Conservation (phyloP, 2,888 invertebrate genomes). For the Lamproptera curius region DNA sequence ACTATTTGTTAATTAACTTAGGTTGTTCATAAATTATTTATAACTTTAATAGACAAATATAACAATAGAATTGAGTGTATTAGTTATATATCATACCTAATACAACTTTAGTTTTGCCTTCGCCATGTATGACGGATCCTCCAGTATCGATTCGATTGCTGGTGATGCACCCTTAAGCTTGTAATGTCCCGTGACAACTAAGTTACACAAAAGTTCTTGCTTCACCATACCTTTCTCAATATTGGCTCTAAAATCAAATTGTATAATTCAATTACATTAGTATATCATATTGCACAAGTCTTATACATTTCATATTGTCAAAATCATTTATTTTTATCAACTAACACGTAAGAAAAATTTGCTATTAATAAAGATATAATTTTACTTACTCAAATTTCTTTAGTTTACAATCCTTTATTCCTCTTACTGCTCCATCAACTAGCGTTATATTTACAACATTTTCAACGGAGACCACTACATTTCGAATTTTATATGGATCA, state of each 20-base stretch:
- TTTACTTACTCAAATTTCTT: constrained; percentile 38
- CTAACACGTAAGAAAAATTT: too few relatives aligned
- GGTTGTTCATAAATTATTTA: too few relatives aligned
- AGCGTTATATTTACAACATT: constrained; percentile 36
- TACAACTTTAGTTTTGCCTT: constrained; percentile 38
- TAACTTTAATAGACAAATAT: too few relatives aligned
- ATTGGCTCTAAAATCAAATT: constrained; percentile 42
- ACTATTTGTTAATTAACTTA: too few relatives aligned
- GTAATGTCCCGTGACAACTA: constrained; percentile 41
- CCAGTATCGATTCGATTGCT: constrained; percentile 31
- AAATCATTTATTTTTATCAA: too few relatives aligned
- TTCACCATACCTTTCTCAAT: constrained; percentile 31
- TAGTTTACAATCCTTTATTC: constrained; percentile 39
- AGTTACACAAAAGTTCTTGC: constrained; percentile 39
- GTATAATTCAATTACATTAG: too few relatives aligned
- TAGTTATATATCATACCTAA: too few relatives aligned
- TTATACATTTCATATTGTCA: too few relatives aligned
- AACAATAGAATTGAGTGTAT: too few relatives aligned
- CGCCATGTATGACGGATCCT: constrained; percentile 30
- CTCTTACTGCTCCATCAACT: constrained; percentile 38
- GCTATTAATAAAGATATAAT: too few relatives aligned
- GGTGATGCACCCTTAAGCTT: constrained; percentile 27
- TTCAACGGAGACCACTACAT: constrained; percentile 33
- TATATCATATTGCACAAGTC: too few relatives aligned
- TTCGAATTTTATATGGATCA: constrained; percentile 38